Percentiles rank a stretch among this genome's conserved stretches.
These are phyloP conservation scores for Macropus fuliginosus DNA, from an alignment of 2,797 vertebrate genomes.

Conservation along the genomic window DNA sequence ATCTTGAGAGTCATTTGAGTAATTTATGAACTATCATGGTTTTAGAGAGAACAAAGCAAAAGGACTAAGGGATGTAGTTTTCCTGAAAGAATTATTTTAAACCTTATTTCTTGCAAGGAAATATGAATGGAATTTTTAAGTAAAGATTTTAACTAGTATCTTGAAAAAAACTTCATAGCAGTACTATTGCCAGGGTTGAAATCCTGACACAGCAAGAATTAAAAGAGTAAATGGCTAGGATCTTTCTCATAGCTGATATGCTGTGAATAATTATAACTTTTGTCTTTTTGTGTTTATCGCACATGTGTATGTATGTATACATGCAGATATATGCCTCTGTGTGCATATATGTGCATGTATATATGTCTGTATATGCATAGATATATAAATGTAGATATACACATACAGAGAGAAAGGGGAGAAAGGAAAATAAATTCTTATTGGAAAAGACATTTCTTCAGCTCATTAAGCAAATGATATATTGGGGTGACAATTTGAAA, in stretches of 20 bases:
- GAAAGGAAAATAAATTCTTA: too few relatives aligned
- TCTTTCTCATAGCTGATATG: neutral
- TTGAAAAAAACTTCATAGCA: neutral
- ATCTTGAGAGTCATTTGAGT: neutral
- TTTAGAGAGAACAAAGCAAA: neutral
- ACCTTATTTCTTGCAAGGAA: neutral
- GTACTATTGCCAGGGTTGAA: neutral
- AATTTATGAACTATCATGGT: neutral
- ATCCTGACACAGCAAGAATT: neutral
- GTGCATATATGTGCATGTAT: neutral
- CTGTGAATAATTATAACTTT: neutral
- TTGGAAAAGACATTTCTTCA: neutral
- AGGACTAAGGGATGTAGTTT: neutral
- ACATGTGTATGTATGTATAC: neutral
- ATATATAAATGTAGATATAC: neutral
- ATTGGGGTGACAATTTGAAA: neutral
- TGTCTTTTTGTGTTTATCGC: neutral
- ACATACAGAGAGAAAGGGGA: too few relatives aligned
- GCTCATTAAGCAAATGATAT: neutral
- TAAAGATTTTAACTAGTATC: neutral
- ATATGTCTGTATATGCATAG: neutral
- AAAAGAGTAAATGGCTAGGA: neutral
- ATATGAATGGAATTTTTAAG: neutral
- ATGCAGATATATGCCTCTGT: neutral
- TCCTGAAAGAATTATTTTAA: neutral